Conservation (phyloP, 2,113 vertebrate genomes). For the Hypomesus transpacificus region DNA sequence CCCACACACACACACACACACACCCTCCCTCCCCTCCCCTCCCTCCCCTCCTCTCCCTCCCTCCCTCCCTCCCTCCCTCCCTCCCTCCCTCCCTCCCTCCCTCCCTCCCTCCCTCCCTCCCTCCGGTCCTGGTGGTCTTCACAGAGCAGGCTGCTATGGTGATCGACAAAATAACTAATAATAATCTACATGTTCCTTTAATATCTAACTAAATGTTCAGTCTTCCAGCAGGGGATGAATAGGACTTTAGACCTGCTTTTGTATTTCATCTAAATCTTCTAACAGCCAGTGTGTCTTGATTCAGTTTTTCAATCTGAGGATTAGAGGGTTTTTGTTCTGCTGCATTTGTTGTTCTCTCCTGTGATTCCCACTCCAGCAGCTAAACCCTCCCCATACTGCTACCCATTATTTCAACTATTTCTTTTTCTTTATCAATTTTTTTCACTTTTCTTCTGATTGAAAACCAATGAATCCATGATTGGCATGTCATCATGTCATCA, state of each 20-base stretch:
- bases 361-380: slow-evolving; percentile 25
- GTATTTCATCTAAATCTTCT: slow-evolving; percentile 34
- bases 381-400: slow-evolving; percentile 10
- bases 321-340: slow-evolving; percentile 36
- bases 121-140: too few species aligned
- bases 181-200: too few species aligned
- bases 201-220: too few species aligned
- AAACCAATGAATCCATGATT: slow-evolving; percentile 47
- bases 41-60: too few species aligned
- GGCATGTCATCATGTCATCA: slow-evolving; percentile 23
- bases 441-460: neutral
- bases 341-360: slow-evolving; percentile 29
- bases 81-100: too few species aligned
- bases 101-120: too few species aligned
- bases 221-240: neutral
- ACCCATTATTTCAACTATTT: neutral
- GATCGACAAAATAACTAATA: too few species aligned
- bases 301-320: slow-evolving; percentile 35
- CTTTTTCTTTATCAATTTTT: slow-evolving; percentile 18
- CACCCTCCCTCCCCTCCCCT: too few species aligned
- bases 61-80: too few species aligned
- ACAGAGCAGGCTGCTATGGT: too few species aligned
- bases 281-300: slow-evolving; percentile 31
- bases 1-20: neutral
- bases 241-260: slow-evolving; percentile 30